Evolutionary conservation across 2,888 invertebrate species (phyloP).

Genomic region (Cerastis leucographa): DNA sequence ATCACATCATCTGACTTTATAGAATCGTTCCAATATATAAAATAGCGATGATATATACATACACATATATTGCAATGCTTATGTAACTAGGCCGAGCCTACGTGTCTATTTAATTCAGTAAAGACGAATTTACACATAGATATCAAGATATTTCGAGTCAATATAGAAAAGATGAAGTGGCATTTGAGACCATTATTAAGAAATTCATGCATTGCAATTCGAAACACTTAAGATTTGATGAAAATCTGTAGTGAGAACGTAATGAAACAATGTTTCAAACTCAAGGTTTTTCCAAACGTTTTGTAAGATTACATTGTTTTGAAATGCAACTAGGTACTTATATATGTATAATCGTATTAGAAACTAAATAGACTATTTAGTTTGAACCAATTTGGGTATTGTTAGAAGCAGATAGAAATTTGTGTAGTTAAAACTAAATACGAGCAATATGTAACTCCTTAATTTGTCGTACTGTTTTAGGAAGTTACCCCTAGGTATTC

Average conservation of each 20-base stretch:
- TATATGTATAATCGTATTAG: constrained; percentile 9
- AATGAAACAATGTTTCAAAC: constrained; percentile 27
- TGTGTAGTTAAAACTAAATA: background rate
- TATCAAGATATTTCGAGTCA: background rate
- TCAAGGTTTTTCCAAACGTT: constrained; percentile 42
- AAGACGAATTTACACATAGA: background rate
- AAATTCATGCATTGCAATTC: constrained; percentile 11
- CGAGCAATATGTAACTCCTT: too few species aligned
- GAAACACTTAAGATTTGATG: constrained; percentile 12
- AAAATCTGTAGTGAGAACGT: constrained; percentile 27
- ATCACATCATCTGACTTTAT: constrained; percentile 37
- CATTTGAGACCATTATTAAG: background rate
- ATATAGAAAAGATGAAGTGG: constrained; percentile 16
- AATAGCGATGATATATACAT: background rate
- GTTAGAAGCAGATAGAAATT: background rate
- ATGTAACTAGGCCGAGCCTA: constrained; percentile 37
- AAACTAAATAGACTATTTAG: constrained; percentile 1
- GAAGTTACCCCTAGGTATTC: background rate
- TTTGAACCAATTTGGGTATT: background rate
- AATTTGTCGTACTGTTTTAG: too few species aligned
- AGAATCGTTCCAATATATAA: background rate
- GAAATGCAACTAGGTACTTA: constrained; percentile 26
- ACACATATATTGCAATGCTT: constrained; percentile 3
- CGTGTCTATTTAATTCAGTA: constrained; percentile 6
- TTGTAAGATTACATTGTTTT: constrained; percentile 35